phyloP scores from a whole-genome alignment of 2,797 vertebrate species.

The Microchirus variegatus region DNA sequence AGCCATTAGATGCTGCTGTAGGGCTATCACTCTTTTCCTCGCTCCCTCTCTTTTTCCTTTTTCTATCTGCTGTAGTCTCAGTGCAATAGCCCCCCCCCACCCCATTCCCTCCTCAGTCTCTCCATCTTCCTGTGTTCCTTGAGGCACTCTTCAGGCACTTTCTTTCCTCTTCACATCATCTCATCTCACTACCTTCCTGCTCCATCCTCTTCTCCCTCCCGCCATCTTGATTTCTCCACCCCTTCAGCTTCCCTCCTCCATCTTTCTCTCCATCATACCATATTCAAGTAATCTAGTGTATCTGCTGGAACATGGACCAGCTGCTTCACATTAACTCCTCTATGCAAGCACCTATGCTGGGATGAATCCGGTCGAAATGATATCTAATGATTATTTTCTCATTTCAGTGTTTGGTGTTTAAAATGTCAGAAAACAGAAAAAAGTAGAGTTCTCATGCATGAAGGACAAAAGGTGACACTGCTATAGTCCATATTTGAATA shows the following conservation, averaged over 20 bases:
- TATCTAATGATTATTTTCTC: background rate
- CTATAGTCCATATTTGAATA: too few species aligned
- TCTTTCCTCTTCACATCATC: slow-evolving; percentile 47
- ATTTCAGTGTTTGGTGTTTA: too few species aligned
- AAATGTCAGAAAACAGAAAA: too few species aligned
- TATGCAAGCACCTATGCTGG: background rate
- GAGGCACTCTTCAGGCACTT: slow-evolving; percentile 45
- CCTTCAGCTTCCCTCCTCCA: slow-evolving; percentile 27
- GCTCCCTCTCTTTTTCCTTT: slow-evolving; percentile 45
- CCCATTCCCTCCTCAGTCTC: slow-evolving; percentile 49
- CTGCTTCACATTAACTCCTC: slow-evolving; percentile 3
- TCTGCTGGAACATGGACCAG: background rate
- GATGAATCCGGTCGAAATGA: background rate
- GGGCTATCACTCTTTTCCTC: slow-evolving; percentile 75
- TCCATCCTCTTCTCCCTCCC: slow-evolving; percentile 51
- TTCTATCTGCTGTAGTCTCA: slow-evolving; percentile 65
- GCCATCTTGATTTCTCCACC: slow-evolving; percentile 67
- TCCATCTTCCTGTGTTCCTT: slow-evolving; percentile 60
- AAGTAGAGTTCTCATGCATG: too few species aligned
- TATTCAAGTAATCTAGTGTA: slow-evolving; percentile 32
- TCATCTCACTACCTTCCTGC: slow-evolving; percentile 51
- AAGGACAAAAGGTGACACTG: too few species aligned
- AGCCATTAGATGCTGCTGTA: slow-evolving; percentile 80
- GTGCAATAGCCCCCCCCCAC: slow-evolving; percentile 56
- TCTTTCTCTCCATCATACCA: slow-evolving; percentile 34